Percentiles rank a stretch among this genome's conserved stretches.
These are phyloP conservation scores for Podabrus alpinus DNA, from an alignment of 2,888 invertebrate genomes.

Conservation along the genomic window DNA sequence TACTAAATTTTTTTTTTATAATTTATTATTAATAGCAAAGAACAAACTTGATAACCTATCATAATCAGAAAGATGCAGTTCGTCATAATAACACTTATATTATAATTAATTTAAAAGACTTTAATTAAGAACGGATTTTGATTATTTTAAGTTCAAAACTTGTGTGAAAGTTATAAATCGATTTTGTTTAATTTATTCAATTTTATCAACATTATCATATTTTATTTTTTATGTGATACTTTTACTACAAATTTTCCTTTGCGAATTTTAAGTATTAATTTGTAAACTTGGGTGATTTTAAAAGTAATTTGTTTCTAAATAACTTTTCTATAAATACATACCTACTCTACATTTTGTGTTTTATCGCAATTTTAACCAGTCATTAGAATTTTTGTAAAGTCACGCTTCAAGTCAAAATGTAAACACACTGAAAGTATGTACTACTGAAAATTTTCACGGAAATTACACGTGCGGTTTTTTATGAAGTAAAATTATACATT, in stretches of 20 bases:
- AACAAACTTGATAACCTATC: background rate
- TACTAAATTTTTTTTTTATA: background rate
- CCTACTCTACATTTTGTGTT: background rate
- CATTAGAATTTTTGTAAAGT: background rate
- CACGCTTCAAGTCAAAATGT: background rate
- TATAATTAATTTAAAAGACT: background rate
- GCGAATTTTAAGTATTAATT: background rate
- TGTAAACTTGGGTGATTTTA: background rate
- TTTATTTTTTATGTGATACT: too few relatives aligned
- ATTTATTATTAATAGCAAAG: background rate
- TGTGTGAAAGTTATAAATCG: background rate
- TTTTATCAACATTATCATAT: too few relatives aligned
- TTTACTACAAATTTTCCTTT: background rate
- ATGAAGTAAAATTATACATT: background rate
- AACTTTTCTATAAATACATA: background rate
- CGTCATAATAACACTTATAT: background rate
- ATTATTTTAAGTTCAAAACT: background rate
- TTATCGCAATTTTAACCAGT: background rate
- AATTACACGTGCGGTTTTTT: background rate
- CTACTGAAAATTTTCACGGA: background rate
- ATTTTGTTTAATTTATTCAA: background rate
- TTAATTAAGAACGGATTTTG: background rate
- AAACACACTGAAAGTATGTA: background rate
- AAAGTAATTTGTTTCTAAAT: background rate
- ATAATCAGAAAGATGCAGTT: background rate